Base-by-base conservation (phyloP, 2,113 vertebrate genomes). In the Brachyhypopomus gauderio region DNA sequence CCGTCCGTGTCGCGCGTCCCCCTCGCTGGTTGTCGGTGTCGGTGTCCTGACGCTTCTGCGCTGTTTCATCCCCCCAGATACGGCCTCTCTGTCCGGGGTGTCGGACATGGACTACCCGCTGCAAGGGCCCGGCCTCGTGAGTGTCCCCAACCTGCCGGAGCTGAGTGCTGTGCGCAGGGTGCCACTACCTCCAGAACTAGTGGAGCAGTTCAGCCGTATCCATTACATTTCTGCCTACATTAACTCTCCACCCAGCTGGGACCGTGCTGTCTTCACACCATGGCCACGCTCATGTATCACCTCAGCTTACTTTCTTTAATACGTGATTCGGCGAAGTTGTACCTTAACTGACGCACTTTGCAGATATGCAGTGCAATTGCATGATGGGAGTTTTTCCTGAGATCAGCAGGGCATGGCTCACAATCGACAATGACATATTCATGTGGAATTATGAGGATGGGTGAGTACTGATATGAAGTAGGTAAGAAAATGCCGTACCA, bases 311-410 rank as follows among this genome's bases (percentile, higher is more conserved):
- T 60, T 60, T 23, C 56, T 72, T 6, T 16, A 56, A 56, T 45
- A 1, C 6, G 16, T 63, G n/a, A 2, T 52, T 71, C 5, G 12
- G 5, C 3, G 36, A 41, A 12, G 20, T 75, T 76, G 16, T 59
- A 30, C 87, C 87, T 96, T 96, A 96, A 94, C 93, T 91, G 79
- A 48, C 0, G 0, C 5, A 4, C 86, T 23, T 58, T 71, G 80
- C 89, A 99, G 98, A 98, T 88, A 99, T 99, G 98, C 98, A 99
- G 34, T 99, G 96, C 85, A 99, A 99, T 82, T 99, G 98, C 90
- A 99, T 99, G 97, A 98, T 99, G 98, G 98, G 98, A 67, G 97
- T 99, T 62, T 99, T 99, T 75, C 95, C 98, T 22, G 95, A 98
- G 85, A 97, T 99, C 78, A 95, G 90, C 87, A 94, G 96, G 86